These are phyloP conservation scores for Eumeta japonica DNA, from an alignment of 1,140 invertebrate species.

Conservation along the genomic window DNA sequence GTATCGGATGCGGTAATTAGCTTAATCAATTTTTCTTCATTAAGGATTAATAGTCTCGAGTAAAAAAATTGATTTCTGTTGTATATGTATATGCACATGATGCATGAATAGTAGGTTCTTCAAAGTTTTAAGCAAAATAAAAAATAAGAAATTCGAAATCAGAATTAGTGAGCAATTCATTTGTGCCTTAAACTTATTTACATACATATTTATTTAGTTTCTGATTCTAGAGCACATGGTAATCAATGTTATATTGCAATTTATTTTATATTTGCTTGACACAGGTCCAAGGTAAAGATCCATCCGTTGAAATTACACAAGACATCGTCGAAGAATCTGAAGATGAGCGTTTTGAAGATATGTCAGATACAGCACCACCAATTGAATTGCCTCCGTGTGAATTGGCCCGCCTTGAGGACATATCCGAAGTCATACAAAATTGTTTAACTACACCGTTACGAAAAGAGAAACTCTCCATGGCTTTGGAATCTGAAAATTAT, in stretches of 20 bases:
- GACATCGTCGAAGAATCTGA: constrained; percentile 97
- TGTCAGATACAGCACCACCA: constrained; percentile 87
- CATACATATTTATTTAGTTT: constrained; percentile 1
- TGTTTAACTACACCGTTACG: constrained; percentile 79
- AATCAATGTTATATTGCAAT: too few species aligned
- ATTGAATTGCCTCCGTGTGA: constrained; percentile 93
- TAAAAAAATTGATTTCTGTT: too few species aligned
- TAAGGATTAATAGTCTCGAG: too few species aligned
- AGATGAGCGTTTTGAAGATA: constrained; percentile 96
- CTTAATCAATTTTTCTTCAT: too few species aligned
- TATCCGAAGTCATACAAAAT: constrained; percentile 85
- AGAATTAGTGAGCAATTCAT: too few species aligned
- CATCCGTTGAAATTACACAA: constrained; percentile 95
- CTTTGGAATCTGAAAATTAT: constrained; percentile 93
- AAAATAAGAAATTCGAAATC: too few species aligned
- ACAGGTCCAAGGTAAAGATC: constrained; percentile 96
- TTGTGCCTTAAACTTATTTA: too few species aligned
- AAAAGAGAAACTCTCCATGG: constrained; percentile 92
- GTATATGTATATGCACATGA: too few species aligned
- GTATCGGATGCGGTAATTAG: too few species aligned
- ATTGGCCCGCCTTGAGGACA: constrained; percentile 88
- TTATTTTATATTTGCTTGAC: too few species aligned
- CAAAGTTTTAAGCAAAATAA: too few species aligned
- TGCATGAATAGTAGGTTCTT: too few species aligned
- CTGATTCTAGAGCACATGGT: constrained; percentile 1